Conservation (phyloP, 2,797 vertebrate species). For the Anguilla megastoma region DNA sequence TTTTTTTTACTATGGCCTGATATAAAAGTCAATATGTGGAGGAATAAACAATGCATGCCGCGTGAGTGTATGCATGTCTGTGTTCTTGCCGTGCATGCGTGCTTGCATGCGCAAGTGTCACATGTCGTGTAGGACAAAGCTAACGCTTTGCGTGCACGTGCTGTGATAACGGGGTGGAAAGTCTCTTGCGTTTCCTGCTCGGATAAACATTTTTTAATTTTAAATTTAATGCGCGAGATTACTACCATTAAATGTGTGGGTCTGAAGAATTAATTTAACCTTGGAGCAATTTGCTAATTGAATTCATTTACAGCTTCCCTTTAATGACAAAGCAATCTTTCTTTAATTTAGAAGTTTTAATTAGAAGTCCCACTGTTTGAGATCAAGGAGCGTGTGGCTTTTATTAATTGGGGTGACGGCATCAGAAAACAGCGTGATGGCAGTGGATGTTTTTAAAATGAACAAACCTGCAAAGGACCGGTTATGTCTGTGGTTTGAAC, state of each 20-base stretch:
- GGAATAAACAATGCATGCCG: background rate
- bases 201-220: background rate
- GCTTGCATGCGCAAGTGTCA: background rate
- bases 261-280: background rate
- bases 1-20: no score
- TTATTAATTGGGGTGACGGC: slow-evolving; percentile 5
- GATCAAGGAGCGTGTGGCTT: background rate
- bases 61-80: no score
- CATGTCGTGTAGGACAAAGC: background rate
- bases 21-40: no score
- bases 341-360: slow-evolving; percentile 4
- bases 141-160: background rate
- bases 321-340: slow-evolving; percentile 4
- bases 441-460: background rate
- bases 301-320: slow-evolving; percentile 1
- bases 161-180: background rate
- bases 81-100: background rate
- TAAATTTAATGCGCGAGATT: background rate
- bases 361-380: background rate
- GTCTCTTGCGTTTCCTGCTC: background rate
- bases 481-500: background rate
- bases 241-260: background rate
- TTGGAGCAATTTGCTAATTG: background rate
- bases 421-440: background rate
- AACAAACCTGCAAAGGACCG: background rate